Evolutionary conservation across 2,797 vertebrate species (phyloP).

Genomic region (Vespertilio murinus): DNA sequence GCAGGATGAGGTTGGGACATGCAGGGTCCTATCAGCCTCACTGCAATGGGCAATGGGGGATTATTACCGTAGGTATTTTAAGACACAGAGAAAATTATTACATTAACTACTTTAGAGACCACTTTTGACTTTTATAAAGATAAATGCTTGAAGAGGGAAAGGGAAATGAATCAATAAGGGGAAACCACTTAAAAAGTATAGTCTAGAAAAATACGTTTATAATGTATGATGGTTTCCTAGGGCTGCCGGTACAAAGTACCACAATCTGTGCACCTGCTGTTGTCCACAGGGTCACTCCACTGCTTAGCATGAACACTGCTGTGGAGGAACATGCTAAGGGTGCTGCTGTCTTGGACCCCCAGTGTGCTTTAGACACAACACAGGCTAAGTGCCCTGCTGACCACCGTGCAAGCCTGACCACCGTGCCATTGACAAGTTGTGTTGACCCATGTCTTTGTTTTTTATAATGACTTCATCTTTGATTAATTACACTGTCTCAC

Average conservation of each 20-base stretch:
- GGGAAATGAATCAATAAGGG: not conserved
- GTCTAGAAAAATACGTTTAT: not conserved
- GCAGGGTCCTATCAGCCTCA: accelerated
- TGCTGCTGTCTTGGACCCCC: no score
- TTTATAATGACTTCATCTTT: not conserved
- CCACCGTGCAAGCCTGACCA: not conserved
- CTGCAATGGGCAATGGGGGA: not conserved
- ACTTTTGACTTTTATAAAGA: not conserved
- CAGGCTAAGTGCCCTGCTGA: not conserved
- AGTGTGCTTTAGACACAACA: accelerated
- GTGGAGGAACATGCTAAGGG: accelerated
- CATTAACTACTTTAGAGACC: not conserved
- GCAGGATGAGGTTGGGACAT: no score
- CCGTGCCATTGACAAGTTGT: accelerated
- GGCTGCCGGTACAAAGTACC: not conserved
- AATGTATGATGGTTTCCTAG: not conserved
- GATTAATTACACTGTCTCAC: no score
- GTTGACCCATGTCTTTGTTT: no score
- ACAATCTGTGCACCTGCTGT: not conserved
- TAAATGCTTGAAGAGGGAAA: not conserved
- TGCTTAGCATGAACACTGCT: accelerated
- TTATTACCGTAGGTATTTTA: not conserved
- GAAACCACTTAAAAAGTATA: not conserved
- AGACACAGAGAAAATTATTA: not conserved
- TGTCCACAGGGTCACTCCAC: not conserved